Conservation (phyloP, 2,113 vertebrate genomes). For the Lethenteron camtschaticum region DNA sequence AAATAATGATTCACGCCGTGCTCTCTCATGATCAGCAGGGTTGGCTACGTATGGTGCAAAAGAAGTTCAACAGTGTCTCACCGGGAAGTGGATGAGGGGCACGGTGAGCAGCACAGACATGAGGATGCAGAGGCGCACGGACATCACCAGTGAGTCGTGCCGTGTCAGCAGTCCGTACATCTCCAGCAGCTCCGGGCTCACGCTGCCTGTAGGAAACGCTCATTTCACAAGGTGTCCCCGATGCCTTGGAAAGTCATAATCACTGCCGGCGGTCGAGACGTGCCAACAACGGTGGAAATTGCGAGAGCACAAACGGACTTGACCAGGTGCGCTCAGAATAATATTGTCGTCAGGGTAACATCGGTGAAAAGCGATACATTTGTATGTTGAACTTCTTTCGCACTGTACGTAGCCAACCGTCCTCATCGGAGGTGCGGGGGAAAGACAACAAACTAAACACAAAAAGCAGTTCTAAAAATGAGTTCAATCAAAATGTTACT, state of each 20-base stretch:
- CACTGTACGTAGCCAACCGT: too few species aligned
- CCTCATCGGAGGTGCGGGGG: too few species aligned
- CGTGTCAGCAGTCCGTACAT: conserved; percentile 44
- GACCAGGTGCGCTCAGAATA: conserved; percentile 11
- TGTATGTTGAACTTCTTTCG: too few species aligned
- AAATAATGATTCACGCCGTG: too few species aligned
- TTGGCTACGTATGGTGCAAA: too few species aligned
- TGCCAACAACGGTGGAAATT: conserved; percentile 8
- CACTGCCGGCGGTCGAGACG: too few species aligned
- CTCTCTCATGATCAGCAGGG: too few species aligned
- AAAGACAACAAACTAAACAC: too few species aligned
- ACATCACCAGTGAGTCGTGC: conserved; percentile 38
- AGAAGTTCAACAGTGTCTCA: conserved; percentile 21
- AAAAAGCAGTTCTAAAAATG: too few species aligned
- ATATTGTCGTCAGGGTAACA: conserved; percentile 8
- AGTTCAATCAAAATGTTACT: too few species aligned
- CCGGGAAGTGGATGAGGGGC: conserved; percentile 82
- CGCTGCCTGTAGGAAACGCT: conserved; percentile 29
- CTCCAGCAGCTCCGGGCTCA: conserved; percentile 51
- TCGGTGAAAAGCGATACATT: too few species aligned
- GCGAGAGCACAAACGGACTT: conserved; percentile 9
- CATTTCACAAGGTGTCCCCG: neutral
- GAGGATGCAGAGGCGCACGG: conserved; percentile 53
- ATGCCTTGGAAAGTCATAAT: neutral
- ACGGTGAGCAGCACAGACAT: conserved; percentile 59